phyloP scores from a whole-genome alignment of 2,888 invertebrate genomes.

The Portevinia maculata region DNA sequence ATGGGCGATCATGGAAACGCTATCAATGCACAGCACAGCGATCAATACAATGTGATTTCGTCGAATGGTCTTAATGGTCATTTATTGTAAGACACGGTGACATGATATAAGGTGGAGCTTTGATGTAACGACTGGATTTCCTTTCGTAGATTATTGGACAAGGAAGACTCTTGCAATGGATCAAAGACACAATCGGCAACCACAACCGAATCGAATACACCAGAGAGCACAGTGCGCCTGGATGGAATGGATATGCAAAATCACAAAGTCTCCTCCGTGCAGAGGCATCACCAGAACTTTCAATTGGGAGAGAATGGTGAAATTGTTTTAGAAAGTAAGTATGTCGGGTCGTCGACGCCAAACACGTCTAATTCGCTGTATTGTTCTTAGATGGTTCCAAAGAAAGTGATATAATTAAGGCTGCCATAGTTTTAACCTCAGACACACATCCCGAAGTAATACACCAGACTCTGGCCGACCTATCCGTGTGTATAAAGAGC shows the following conservation, averaged over 20 bases:
- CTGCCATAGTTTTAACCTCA: constrained; percentile 80
- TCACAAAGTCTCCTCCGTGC: constrained; percentile 75
- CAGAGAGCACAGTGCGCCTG: constrained; percentile 82
- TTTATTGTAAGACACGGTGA: constrained; percentile 80
- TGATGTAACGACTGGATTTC: not conserved
- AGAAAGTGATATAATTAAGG: constrained; percentile 83
- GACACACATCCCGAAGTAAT: constrained; percentile 80
- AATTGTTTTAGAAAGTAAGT: constrained; percentile 85
- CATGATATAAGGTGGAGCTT: constrained; percentile 41
- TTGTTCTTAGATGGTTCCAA: constrained; percentile 78
- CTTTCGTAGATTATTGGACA: constrained; percentile 74
- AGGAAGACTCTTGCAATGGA: constrained; percentile 81
- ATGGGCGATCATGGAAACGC: constrained; percentile 86
- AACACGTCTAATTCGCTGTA: not conserved
- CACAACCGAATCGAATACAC: constrained; percentile 84
- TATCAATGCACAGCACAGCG: constrained; percentile 60
- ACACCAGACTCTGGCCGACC: constrained; percentile 82
- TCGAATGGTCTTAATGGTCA: constrained; percentile 86
- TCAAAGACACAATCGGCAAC: constrained; percentile 83
- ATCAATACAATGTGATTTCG: constrained; percentile 78
- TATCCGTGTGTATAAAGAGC: constrained; percentile 83
- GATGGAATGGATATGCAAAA: constrained; percentile 79
- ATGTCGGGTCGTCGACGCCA: rapidly evolving
- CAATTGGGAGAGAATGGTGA: constrained; percentile 85
- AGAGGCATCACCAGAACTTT: constrained; percentile 83